phyloP scores from a whole-genome alignment of 2,797 vertebrate genomes.

The Danio kyathit region DNA sequence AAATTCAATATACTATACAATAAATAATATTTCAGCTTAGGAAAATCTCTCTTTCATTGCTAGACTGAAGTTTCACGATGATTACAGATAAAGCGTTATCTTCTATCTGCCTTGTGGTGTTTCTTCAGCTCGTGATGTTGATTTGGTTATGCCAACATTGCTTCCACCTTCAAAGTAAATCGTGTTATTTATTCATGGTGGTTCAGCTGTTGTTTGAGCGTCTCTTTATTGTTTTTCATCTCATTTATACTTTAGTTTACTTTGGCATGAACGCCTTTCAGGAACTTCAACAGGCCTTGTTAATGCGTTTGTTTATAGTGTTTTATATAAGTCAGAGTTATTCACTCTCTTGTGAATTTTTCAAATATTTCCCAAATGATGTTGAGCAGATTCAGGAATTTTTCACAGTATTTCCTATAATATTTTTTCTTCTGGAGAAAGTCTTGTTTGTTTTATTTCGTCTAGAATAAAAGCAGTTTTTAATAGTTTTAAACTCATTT shows the following conservation, averaged over 20 bases:
- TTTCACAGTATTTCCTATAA: too few relatives aligned
- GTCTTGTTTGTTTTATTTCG: too few relatives aligned
- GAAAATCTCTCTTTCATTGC: background rate
- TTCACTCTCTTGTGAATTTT: too few relatives aligned
- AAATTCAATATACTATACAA: too few relatives aligned
- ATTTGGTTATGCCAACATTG: slow-evolving; percentile 21
- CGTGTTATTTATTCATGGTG: slow-evolving; percentile 5
- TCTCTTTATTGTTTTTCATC: slow-evolving; percentile 1
- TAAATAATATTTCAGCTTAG: background rate
- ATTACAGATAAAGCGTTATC: background rate
- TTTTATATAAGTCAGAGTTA: too few relatives aligned
- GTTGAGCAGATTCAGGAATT: too few relatives aligned
- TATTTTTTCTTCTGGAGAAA: too few relatives aligned
- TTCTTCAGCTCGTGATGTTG: background rate
- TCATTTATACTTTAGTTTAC: slow-evolving; percentile 19
- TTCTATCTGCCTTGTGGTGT: background rate
- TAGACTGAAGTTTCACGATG: background rate
- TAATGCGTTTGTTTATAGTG: background rate
- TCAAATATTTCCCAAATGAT: too few relatives aligned
- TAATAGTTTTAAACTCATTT: too few relatives aligned
- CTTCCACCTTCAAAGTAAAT: slow-evolving; percentile 34
- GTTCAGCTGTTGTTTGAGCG: slow-evolving; percentile 15
- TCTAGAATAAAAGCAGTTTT: too few relatives aligned
- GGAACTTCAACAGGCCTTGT: background rate
- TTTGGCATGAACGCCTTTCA: background rate